These are phyloP conservation scores for Oenanthe oenanthe DNA, from an alignment of 2,113 vertebrate species.

Conservation along the genomic window DNA sequence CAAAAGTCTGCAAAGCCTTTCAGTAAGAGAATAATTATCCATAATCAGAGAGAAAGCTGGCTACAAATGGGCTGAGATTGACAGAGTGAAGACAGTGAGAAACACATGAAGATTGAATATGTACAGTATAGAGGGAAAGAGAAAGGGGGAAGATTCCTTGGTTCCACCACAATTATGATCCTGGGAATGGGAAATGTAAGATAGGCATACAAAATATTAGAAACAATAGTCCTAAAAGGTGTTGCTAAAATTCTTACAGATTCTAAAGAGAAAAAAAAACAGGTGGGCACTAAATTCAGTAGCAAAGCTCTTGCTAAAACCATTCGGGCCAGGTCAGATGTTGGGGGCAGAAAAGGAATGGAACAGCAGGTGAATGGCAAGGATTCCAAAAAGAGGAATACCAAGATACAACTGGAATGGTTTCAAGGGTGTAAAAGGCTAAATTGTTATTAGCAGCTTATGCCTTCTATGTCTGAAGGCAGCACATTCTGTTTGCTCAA, in stretches of 20 bases:
- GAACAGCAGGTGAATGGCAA: background rate
- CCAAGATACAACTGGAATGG: background rate
- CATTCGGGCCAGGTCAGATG: background rate
- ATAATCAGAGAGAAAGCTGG: background rate
- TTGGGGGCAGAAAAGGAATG: background rate
- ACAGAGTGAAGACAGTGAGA: background rate
- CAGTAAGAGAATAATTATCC: background rate
- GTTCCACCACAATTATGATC: background rate
- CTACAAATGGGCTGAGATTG: background rate
- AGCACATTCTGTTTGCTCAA: background rate
- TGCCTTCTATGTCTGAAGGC: background rate
- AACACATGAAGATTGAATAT: rapidly evolving
- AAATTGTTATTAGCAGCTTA: background rate
- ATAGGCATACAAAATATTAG: background rate
- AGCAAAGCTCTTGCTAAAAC: background rate
- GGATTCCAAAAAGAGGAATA: background rate
- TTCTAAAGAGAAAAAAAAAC: background rate
- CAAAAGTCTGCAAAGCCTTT: background rate
- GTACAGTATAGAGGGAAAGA: background rate
- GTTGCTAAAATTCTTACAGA: background rate
- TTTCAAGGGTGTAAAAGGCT: background rate
- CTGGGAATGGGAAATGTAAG: background rate
- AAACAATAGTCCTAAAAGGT: background rate
- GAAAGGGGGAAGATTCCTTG: background rate
- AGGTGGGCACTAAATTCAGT: background rate